Conservation (phyloP, 2,113 vertebrate species). For the Phrynocephalus versicolor region DNA sequence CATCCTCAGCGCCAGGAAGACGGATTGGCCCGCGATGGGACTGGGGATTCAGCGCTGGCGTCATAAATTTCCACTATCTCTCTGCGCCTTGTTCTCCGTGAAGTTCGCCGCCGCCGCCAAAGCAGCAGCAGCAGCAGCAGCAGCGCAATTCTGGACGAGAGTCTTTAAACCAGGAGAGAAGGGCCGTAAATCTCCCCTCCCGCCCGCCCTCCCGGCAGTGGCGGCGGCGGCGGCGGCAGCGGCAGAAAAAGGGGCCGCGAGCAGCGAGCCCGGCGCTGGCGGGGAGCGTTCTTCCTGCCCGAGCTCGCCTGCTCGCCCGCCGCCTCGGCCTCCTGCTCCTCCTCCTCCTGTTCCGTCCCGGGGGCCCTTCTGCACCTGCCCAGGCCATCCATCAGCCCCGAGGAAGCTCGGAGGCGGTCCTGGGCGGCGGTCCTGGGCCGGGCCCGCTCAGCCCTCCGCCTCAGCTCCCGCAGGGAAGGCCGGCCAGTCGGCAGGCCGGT, state of each 20-base stretch:
- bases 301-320: not conserved
- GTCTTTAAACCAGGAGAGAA: constrained; percentile 17
- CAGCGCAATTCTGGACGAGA: not conserved
- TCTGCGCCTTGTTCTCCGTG: constrained; percentile 44
- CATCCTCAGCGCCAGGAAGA: constrained; percentile 70
- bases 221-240: not conserved
- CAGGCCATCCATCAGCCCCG: not conserved
- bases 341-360: not conserved
- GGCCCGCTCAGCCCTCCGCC: not conserved
- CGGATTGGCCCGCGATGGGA: constrained; percentile 62
- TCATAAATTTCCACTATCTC: constrained; percentile 70
- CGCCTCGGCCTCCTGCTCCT: not conserved
- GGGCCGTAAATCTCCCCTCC: constrained; percentile 27
- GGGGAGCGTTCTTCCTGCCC: not conserved
- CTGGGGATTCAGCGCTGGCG: constrained; percentile 54
- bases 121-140: too few relatives aligned
- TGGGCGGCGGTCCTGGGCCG: not conserved
- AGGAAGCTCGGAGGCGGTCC: not conserved
- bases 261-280: not conserved
- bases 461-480: too few relatives aligned
- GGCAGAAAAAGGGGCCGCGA: not conserved
- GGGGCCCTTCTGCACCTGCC: not conserved
- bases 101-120: constrained; percentile 15
- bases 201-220: not conserved
- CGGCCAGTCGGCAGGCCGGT: too few relatives aligned